Percentiles rank a stretch among this genome's conserved stretches.
Conservation (phyloP, 2,113 vertebrate genomes). For the Carettochelys insculpta region DNA sequence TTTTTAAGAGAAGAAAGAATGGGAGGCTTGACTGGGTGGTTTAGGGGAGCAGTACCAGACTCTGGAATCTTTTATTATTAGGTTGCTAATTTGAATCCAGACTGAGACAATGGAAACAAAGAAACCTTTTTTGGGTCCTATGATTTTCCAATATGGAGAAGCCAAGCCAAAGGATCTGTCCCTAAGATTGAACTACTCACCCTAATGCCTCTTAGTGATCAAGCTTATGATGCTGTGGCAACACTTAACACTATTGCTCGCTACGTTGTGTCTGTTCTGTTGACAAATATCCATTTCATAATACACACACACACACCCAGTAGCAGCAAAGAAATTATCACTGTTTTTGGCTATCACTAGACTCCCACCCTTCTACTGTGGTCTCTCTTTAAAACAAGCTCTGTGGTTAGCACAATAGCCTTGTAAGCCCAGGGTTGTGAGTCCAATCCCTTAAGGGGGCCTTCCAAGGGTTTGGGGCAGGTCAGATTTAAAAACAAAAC, state of each 20-base stretch:
- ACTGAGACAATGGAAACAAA: background rate
- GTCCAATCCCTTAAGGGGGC: too few species aligned
- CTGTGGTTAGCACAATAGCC: too few species aligned
- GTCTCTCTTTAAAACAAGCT: slow-evolving; percentile 23
- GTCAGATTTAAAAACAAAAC: too few species aligned
- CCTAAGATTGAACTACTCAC: background rate
- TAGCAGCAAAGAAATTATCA: background rate
- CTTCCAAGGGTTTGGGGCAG: too few species aligned
- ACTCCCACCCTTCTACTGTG: background rate
- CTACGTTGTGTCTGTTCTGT: background rate
- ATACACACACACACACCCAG: background rate
- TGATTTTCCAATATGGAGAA: background rate
- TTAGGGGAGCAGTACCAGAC: background rate
- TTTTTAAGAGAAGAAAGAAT: background rate
- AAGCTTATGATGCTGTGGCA: background rate
- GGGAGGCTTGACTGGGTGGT: background rate
- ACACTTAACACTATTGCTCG: background rate
- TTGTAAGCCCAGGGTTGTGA: too few species aligned
- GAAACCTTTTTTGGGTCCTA: background rate
- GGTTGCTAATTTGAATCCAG: background rate
- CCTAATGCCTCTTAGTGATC: background rate
- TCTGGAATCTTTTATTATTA: background rate
- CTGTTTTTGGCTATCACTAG: background rate
- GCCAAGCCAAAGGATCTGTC: background rate
- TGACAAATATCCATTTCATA: background rate